Base-by-base conservation (phyloP, 2,888 invertebrate species). In the Tetropium fuscum region DNA sequence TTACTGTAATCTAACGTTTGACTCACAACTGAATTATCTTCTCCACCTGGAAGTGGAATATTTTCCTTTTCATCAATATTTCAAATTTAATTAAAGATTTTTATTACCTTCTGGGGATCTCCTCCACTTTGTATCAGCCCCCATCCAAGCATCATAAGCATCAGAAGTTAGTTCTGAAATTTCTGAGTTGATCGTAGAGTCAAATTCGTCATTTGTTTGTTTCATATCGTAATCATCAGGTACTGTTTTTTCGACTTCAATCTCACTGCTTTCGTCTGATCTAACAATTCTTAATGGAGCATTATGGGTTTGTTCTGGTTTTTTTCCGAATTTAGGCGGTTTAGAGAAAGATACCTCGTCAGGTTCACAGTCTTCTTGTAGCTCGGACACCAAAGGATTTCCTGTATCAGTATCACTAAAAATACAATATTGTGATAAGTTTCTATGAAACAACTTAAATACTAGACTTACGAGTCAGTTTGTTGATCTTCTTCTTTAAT, bases 301-400 rank as follows among this genome's bases (percentile, higher is more conserved):
- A 6, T 63, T 40, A 15, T 59, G 55, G 8, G 55, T 60, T 1
- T 57, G 66, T 30, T 75, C 77, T 13, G 79, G 60, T 70, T 82
- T 81, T n/a, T 80, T 80, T 1, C 76, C 74, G 18, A 78, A 64
- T 41, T 32, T 81, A 71, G 58, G 54, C 69, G 77, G 63, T 74
- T 78, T 72, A 2, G 74, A 72, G 20, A 69, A 58, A 1, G 74
- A 70, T 3, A 68, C 58, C 63, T 90, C 89, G 40, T 88, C 88
- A 0, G 89, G 88, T 69, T 91, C 91, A 38, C 94, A 82, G 76
- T 95, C 95, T 76, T 95, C 95, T 80, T 93, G 92, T 68, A 92
- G 90, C 45, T 90, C 90, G 18, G 92, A 91, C 0, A 96, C 93
- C 74, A 92, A 83, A 16, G 94, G 94, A 83, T 93, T 94, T 4